These are phyloP conservation scores for Parazoanthus darwini DNA, from an alignment of 92 coral and sea anemone species.

Conservation along the genomic window DNA sequence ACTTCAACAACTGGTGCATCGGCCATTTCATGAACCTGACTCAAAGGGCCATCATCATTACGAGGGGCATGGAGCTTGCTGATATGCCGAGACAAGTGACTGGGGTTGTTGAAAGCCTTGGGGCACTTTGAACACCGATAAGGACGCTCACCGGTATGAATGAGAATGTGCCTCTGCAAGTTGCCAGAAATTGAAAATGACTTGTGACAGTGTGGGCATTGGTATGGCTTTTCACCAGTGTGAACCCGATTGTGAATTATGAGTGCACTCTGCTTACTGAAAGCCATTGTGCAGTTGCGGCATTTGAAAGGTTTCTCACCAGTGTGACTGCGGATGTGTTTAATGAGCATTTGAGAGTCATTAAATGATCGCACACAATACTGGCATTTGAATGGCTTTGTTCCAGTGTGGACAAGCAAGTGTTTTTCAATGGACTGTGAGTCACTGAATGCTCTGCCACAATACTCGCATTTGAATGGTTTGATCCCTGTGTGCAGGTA, in stretches of 20 bases:
- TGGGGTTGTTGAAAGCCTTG: slow-evolving; percentile 92
- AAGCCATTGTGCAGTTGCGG: slow-evolving; percentile 90
- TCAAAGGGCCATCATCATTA: slow-evolving; percentile 28
- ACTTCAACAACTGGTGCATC: slow-evolving; percentile 11
- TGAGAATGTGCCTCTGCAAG: slow-evolving; percentile 87
- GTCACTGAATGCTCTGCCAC: slow-evolving; percentile 88
- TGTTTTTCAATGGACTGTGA: slow-evolving; percentile 90
- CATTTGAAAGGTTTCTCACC: slow-evolving; percentile 98
- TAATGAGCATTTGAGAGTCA: slow-evolving; percentile 87
- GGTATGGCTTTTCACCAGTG: slow-evolving; percentile 92
- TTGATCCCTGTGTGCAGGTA: slow-evolving; percentile 88
- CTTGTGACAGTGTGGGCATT: slow-evolving; percentile 86
- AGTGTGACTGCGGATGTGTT: slow-evolving; percentile 94
- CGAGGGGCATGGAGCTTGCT: slow-evolving; percentile 90
- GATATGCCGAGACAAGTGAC: slow-evolving; percentile 91
- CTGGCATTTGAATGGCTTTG: slow-evolving; percentile 89
- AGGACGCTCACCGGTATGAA: slow-evolving; percentile 96
- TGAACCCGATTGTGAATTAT: slow-evolving; percentile 94
- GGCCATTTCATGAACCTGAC: slow-evolving; percentile 15
- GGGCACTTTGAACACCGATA: slow-evolving; percentile 91
- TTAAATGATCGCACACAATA: slow-evolving; percentile 87
- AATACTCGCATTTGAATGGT: slow-evolving; percentile 95
- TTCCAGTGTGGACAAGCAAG: slow-evolving; percentile 77
- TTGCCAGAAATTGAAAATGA: slow-evolving; percentile 94
- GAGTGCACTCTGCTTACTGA: slow-evolving; percentile 94